phyloP scores from a whole-genome alignment of 2,113 vertebrate genomes.

The Anas platyrhynchos region DNA sequence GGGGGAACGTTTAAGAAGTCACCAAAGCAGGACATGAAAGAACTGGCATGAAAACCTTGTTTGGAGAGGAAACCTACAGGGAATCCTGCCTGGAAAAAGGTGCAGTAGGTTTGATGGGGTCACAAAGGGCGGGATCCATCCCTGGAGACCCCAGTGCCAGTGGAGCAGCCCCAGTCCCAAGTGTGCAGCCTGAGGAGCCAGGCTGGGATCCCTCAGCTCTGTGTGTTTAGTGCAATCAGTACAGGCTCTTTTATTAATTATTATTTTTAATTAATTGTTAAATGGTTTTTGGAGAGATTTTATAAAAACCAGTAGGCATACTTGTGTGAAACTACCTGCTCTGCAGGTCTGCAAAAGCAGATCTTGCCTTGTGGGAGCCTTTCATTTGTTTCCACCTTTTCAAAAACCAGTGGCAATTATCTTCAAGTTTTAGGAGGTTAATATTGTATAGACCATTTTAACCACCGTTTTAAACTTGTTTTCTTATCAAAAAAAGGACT shows the following conservation, averaged over 20 bases:
- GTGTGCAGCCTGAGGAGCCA: not conserved
- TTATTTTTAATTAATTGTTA: not conserved
- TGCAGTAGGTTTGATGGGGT: not conserved
- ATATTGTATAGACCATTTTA: not conserved
- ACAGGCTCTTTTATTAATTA: no score
- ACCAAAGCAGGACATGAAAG: not conserved
- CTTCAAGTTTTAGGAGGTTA: not conserved
- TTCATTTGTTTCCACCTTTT: not conserved
- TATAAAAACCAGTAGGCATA: accelerated
- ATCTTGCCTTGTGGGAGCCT: not conserved
- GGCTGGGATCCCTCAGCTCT: not conserved
- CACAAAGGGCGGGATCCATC: not conserved
- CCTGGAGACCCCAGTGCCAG: not conserved
- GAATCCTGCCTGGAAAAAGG: not conserved
- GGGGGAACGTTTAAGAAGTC: not conserved
- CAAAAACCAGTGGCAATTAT: not conserved
- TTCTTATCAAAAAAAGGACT: not conserved
- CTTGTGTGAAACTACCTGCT: not conserved
- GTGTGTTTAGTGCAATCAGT: accelerated
- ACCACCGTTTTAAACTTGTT: not conserved
- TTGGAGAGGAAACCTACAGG: not conserved
- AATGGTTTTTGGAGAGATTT: not conserved
- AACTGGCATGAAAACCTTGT: not conserved
- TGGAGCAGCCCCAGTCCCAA: not conserved
- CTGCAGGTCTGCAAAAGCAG: not conserved